phyloP scores from a whole-genome alignment of 2,797 vertebrate genomes.

The Rhinoraja longicauda region DNA sequence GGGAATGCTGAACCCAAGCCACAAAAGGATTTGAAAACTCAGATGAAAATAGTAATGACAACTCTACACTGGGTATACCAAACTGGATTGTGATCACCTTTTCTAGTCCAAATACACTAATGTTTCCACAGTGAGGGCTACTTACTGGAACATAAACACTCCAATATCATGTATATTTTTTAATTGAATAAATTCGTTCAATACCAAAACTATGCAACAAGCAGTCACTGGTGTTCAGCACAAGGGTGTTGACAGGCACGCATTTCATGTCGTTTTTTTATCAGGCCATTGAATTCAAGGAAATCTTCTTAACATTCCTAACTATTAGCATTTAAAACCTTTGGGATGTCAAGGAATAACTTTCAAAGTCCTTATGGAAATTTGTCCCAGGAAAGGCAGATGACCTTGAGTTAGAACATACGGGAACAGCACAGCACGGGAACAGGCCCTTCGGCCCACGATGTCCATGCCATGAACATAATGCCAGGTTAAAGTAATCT shows the following conservation, averaged over 20 bases:
- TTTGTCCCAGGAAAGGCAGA: background rate
- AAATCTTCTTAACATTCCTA: slow-evolving; percentile 27
- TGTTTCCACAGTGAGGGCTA: background rate
- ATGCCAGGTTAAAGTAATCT: no score
- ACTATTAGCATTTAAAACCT: background rate
- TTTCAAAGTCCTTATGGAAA: background rate
- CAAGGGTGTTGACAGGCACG: background rate
- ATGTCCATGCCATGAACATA: no score
- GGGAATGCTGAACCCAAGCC: background rate
- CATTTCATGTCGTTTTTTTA: background rate
- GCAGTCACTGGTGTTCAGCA: background rate
- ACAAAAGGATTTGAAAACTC: background rate
- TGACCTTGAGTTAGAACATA: background rate
- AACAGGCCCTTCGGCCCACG: no score
- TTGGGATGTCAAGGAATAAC: background rate
- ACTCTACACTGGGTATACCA: no score
- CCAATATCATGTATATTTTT: no score
- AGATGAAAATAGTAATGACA: background rate
- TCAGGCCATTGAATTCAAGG: background rate
- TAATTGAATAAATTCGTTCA: background rate
- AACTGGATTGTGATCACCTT: background rate
- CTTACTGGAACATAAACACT: background rate
- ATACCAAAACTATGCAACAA: background rate
- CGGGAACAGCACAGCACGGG: no score
- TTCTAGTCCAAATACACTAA: background rate